Base-by-base conservation (phyloP, 2,113 vertebrate species). In the Leptodactylus fuscus region DNA sequence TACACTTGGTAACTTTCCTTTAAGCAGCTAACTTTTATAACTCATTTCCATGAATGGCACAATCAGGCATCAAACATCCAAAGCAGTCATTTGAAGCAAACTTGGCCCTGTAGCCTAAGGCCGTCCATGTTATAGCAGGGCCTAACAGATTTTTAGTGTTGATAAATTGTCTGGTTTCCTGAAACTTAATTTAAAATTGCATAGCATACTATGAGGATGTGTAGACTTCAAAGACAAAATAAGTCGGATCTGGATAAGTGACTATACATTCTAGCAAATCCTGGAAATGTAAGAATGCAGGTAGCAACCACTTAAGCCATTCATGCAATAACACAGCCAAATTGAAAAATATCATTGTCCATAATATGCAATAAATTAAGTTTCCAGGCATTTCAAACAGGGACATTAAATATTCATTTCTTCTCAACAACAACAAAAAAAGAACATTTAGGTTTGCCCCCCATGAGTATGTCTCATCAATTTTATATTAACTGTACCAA, bases 101-200 rank as follows among this genome's bases (percentile, higher is more conserved):
- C 70, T 62, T 48, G 44, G 73, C 51, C 27, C 48, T 16, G 20
- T 79, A 69, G 83, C 83, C 60, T 53, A 49, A 44, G 83, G 74
- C 83, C 49, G 16, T 32, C 32, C n/a, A 41, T 75, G 38, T 75
- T 74, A 60, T 79, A 78, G 60, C 12, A 15, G n/a, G 16, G 70
- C 48, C 82, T 46, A 46, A 32, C 29, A 85, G 83, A 85, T 85
- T 85, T 78, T 8, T 11, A 69, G 32, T 53, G 27, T 44, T 85
- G 74, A 78, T 85, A 85, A 48, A 69, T 67, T 53, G 60, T 76
- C 67, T 82, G 67, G 70, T 60, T 83, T 83, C 81, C 81, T 83
- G 81, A 75, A 20, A 4, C 62, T 24, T 84, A 65, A 84, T 44
- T 46, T 77, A 32, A 65, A 53, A 77, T 20, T 24, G 44, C 38